These are phyloP conservation scores for Ricordea florida DNA, from an alignment of 92 coral and sea anemone genomes.

Conservation along the genomic window DNA sequence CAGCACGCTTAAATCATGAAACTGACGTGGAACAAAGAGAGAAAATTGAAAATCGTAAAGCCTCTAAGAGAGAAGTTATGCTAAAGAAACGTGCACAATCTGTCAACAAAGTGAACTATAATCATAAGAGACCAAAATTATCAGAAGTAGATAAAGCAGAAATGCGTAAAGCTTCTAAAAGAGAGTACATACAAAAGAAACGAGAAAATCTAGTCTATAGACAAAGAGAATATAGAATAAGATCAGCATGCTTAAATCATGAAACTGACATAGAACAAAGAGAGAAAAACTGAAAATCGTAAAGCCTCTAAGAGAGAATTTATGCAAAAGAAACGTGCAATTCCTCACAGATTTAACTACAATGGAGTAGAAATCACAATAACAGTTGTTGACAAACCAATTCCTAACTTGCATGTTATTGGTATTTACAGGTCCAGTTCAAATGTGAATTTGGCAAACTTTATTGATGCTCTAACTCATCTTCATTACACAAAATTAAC, in stretches of 20 bases:
- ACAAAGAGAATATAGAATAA: conserved; percentile 31
- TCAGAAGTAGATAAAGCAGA: conserved; percentile 21
- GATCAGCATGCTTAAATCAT: too few species aligned
- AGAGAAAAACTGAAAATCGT: too few species aligned
- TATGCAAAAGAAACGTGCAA: too few species aligned
- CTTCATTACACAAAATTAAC: conserved; percentile 27
- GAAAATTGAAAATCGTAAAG: too few species aligned
- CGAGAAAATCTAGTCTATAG: conserved; percentile 10
- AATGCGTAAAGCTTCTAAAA: conserved; percentile 34
- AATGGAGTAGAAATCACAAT: conserved; percentile 52
- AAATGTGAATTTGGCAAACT: conserved; percentile 32
- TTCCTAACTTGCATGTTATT: conserved; percentile 55
- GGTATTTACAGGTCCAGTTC: conserved; percentile 67
- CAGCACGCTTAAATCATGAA: too few species aligned
- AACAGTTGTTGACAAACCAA: conserved; percentile 27
- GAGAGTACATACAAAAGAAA: conserved; percentile 30
- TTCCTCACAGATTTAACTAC: conserved; percentile 21
- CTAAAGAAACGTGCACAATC: background rate
- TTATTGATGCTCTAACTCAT: conserved; percentile 47
- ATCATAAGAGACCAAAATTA: conserved; percentile 16
- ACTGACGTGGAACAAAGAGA: too few species aligned
- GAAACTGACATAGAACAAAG: too few species aligned
- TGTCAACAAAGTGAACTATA: background rate
- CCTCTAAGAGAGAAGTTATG: too few species aligned
- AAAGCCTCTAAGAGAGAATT: background rate